Percentiles rank a stretch among this genome's conserved stretches.
phyloP scores from a whole-genome alignment of 1,140 invertebrate genomes.

The Drosophila lacertosa region DNA sequence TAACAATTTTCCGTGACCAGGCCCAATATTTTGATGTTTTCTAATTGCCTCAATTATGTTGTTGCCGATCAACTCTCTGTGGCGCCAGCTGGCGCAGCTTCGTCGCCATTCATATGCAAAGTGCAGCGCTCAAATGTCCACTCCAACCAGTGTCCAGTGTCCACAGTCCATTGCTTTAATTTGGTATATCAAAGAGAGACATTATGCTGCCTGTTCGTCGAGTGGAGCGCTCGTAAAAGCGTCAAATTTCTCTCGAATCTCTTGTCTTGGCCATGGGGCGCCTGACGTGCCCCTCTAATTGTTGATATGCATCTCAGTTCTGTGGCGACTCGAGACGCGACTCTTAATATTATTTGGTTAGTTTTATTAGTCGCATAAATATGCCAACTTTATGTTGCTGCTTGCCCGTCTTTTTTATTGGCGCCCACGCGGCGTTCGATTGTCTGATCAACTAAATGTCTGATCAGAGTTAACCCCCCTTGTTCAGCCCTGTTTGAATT shows the following conservation, averaged over 20 bases:
- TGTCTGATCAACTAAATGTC: too few relatives aligned
- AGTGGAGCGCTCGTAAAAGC: constrained; percentile 67
- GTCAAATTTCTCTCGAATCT: constrained; percentile 80
- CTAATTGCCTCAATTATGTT: constrained; percentile 80
- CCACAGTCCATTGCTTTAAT: constrained; percentile 71
- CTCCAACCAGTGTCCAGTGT: neutral
- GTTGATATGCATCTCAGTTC: constrained; percentile 72
- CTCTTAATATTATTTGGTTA: constrained; percentile 82
- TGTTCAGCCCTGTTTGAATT: too few relatives aligned
- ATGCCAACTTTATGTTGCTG: constrained; percentile 70
- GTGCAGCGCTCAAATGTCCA: constrained; percentile 30
- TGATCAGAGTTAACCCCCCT: too few relatives aligned
- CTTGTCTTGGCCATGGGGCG: constrained; percentile 62
- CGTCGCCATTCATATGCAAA: constrained; percentile 73
- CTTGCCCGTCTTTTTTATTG: constrained; percentile 51
- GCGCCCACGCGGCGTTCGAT: constrained; percentile 71
- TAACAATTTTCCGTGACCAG: constrained; percentile 63
- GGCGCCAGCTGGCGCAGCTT: constrained; percentile 45
- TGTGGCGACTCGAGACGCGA: constrained; percentile 22
- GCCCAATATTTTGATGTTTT: constrained; percentile 79
- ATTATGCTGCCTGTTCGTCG: constrained; percentile 65
- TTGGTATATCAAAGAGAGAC: constrained; percentile 80
- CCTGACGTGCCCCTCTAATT: constrained; percentile 61
- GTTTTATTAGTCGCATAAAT: constrained; percentile 80
- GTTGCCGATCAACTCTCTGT: constrained; percentile 11